Evolutionary conservation across 2,888 invertebrate genomes (phyloP), one percentile per base, ranked within the genome.

Genomic region (Exocentrus adspersus): DNA sequence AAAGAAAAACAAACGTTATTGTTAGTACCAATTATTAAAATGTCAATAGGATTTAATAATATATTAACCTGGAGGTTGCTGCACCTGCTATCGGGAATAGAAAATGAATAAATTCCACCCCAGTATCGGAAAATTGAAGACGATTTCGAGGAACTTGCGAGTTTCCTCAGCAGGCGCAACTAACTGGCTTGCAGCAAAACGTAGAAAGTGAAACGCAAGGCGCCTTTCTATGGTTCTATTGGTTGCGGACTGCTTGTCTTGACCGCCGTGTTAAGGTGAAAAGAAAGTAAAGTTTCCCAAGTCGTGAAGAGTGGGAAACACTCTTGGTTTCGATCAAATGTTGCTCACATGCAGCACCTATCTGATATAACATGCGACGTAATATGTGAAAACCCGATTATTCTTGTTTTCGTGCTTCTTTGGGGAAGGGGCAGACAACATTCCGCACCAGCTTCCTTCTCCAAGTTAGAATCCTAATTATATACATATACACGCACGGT

Each of bases 221-320:
- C 58, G 63, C 72, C 73, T 73, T 73, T 73, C 73, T 73, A 73
- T 53, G 61, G 61, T 68, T 51, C 61, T 66, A 73, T 73, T 72
- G 73, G 73, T 57, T 62, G 58, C 43, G 45, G 48, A 37, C 12
- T 42, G 56, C n/a, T 56, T 30, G 14, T 50, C 28, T 20, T 21
- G 48, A 21, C 21, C 48, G 48, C 14, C 37, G 46, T 52, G 56
- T 32, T 42, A 57, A 37, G 50, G 52, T 53, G 60, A 63, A 64
- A 68, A 67, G 68, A 68, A 68, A 68, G 68, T 65, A 68, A 68
- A 68, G 68, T 65, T 65, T 56, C 32, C 56, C 54, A 51, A 42
- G 20, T 24, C 10, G 28, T n/a, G 50, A 24, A 46, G 53, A 53
- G 48, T 56, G 65, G 68, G 65, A 65, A 65, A 50, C 57, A 61